phyloP scores from a whole-genome alignment of 2,888 invertebrate genomes.

The Dasysyrphus albostriatus region DNA sequence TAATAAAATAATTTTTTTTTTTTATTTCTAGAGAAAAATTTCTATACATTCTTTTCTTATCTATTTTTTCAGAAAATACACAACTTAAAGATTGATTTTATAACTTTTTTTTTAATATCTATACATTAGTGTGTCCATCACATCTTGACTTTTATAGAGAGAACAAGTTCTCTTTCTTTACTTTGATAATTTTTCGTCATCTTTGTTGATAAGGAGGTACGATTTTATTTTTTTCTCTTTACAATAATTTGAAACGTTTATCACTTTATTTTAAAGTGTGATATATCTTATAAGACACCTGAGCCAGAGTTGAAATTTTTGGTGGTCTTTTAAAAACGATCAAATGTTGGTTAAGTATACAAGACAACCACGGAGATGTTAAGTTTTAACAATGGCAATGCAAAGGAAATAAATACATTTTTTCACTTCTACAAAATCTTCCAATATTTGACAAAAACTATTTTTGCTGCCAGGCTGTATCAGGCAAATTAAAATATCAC shows the following conservation, averaged over 20 bases:
- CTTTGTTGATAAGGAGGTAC: neutral
- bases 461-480: too few relatives aligned
- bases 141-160: neutral
- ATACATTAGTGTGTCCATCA: neutral
- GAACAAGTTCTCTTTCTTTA: neutral
- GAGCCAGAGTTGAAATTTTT: neutral
- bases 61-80: conserved; percentile 11
- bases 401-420: too few relatives aligned
- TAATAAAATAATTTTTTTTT: conserved; percentile 13
- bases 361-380: too few relatives aligned
- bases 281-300: neutral
- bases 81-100: neutral
- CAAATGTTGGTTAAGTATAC: too few relatives aligned
- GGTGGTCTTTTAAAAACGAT: neutral
- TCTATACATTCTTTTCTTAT: conserved; percentile 24
- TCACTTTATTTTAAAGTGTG: neutral
- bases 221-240: neutral
- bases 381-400: too few relatives aligned
- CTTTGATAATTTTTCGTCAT: neutral
- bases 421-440: too few relatives aligned
- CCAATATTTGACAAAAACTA: too few relatives aligned
- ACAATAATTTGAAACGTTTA: neutral
- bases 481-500: too few relatives aligned
- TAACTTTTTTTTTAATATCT: neutral
- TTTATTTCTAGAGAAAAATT: neutral